These are phyloP conservation scores for Cheilosia grossa DNA, from an alignment of 2,888 invertebrate genomes.

Conservation along the genomic window DNA sequence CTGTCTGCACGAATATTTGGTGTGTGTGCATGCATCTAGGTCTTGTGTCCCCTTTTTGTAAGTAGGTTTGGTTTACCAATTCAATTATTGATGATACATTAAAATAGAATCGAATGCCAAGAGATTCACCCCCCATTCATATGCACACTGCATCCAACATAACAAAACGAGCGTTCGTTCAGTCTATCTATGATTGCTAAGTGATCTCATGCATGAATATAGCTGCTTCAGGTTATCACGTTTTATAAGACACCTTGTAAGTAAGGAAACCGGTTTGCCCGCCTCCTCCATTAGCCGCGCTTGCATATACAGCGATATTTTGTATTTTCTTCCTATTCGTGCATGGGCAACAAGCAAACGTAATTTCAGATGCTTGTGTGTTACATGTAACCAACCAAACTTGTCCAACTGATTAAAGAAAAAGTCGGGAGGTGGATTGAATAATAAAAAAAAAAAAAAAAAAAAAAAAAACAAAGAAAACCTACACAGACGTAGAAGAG, in stretches of 20 bases:
- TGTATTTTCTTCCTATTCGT: neutral
- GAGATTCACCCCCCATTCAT: neutral
- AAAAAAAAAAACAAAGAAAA: conserved; percentile 7
- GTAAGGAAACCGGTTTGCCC: conserved; percentile 21
- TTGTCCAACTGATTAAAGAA: conserved; percentile 19
- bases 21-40: too few relatives aligned
- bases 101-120: neutral
- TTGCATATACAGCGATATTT: neutral
- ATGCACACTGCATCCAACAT: neutral
- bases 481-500: neutral
- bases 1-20: too few relatives aligned
- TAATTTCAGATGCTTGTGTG: neutral
- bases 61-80: neutral
- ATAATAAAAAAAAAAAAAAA: conserved; percentile 7
- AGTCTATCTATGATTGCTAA: conserved; percentile 7
- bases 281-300: neutral
- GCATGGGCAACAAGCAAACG: neutral
- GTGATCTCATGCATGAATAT: conserved; percentile 5
- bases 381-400: conserved; percentile 14
- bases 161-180: neutral
- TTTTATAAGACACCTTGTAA: conserved; percentile 13
- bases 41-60: neutral
- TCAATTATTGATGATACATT: neutral
- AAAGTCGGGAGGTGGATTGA: neutral
- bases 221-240: neutral